phyloP scores from a whole-genome alignment of 1,140 invertebrate genomes.

The Eurosta solidaginis region DNA sequence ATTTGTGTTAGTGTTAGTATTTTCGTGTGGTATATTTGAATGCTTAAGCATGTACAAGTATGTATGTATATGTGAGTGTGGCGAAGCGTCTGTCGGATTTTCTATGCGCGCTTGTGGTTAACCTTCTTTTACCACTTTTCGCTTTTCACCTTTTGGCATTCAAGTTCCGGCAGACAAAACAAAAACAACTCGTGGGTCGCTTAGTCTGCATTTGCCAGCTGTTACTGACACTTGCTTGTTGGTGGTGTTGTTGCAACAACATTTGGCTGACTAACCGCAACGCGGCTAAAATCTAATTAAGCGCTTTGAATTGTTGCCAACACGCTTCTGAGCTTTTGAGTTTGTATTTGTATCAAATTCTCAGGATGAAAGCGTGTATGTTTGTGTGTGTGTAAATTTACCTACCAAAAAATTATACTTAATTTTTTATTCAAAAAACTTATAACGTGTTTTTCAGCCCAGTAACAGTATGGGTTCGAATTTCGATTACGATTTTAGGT shows the following conservation, averaged over 20 bases:
- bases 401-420: no score
- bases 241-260: background rate
- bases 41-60: background rate
- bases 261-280: conserved; percentile 2
- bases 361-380: no score
- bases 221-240: background rate
- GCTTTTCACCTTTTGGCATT: conserved; percentile 1
- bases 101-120: conserved; percentile 9
- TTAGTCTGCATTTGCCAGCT: background rate
- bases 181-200: no score
- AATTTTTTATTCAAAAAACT: no score
- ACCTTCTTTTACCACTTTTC: background rate
- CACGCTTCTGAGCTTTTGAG: background rate
- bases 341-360: no score
- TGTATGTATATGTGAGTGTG: background rate
- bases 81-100: background rate
- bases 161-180: background rate
- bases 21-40: no score
- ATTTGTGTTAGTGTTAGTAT: background rate
- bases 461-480: no score
- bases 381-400: background rate
- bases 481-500: no score
- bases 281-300: conserved; percentile 14
- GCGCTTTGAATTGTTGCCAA: conserved; percentile 19
- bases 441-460: no score